Conservation (phyloP, 2,113 vertebrate species). For the Eubucco bourcierii region DNA sequence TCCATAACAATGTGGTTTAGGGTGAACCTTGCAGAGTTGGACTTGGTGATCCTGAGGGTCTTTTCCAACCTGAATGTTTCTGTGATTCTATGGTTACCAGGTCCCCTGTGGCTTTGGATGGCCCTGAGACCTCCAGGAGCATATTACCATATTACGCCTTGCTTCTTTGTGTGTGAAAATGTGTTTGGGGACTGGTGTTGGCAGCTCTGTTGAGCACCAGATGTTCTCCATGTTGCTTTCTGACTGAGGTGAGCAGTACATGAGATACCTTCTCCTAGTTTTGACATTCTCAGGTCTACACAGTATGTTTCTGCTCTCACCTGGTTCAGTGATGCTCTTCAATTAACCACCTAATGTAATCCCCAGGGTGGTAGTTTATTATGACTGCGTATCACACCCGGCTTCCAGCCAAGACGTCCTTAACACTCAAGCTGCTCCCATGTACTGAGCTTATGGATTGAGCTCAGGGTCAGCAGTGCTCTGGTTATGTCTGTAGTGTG, state of each 20-base stretch:
- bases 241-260: not conserved
- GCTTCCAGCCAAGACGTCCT: not conserved
- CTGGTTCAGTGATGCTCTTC: not conserved
- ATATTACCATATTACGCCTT: not conserved
- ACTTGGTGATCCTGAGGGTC: too few species aligned
- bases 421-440: not conserved
- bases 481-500: accelerated
- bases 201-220: not conserved
- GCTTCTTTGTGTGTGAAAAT: not conserved
- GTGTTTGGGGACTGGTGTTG: accelerated
- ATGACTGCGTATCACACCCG: not conserved
- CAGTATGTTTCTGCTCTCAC: not conserved
- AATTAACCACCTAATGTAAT: not conserved
- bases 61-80: too few species aligned
- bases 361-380: not conserved
- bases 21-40: too few species aligned
- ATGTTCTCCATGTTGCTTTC: not conserved
- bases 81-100: too few species aligned
- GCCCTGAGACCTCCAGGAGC: not conserved
- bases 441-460: accelerated
- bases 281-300: not conserved
- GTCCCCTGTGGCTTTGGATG: not conserved
- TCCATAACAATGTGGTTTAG: too few species aligned
- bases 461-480: not conserved
- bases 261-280: not conserved